Percentiles rank a stretch among this genome's conserved stretches.
phyloP scores from a whole-genome alignment of 37 sponge, comb jelly and placozoan genomes.

The Halichondria panicea region DNA sequence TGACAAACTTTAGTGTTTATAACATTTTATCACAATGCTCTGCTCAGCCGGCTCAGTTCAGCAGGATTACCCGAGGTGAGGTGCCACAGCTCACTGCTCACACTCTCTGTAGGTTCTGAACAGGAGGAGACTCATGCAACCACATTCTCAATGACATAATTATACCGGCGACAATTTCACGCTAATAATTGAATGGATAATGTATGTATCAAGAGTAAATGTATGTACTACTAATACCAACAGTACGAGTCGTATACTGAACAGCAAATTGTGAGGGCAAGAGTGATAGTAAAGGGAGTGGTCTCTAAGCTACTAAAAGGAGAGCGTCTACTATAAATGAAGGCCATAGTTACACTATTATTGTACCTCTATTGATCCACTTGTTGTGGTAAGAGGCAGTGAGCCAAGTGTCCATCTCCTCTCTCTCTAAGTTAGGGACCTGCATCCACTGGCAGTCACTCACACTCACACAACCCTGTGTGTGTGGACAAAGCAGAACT shows the following conservation, averaged over 20 bases:
- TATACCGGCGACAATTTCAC: no score
- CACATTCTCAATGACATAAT: no score
- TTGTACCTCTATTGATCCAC: slow-evolving; percentile 47
- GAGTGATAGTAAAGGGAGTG: no score
- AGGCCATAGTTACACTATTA: neutral
- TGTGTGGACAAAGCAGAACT: neutral
- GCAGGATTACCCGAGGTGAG: slow-evolving; percentile 50
- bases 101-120: neutral
- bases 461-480: neutral
- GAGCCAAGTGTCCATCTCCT: slow-evolving; percentile 39
- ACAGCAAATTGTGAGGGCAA: neutral
- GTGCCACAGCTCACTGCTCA: slow-evolving; percentile 55
- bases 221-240: neutral
- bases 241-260: neutral
- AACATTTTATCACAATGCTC: neutral
- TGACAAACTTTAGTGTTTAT: no score
- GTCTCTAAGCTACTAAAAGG: neutral
- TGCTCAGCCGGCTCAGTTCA: slow-evolving; percentile 37
- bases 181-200: no score
- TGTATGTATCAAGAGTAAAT: no score
- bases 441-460: neutral
- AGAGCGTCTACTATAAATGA: neutral
- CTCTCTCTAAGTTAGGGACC: neutral
- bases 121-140: neutral
- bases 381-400: neutral